Evolutionary conservation across 2,113 vertebrate species (phyloP).

Genomic region (Platichthys stellatus): DNA sequence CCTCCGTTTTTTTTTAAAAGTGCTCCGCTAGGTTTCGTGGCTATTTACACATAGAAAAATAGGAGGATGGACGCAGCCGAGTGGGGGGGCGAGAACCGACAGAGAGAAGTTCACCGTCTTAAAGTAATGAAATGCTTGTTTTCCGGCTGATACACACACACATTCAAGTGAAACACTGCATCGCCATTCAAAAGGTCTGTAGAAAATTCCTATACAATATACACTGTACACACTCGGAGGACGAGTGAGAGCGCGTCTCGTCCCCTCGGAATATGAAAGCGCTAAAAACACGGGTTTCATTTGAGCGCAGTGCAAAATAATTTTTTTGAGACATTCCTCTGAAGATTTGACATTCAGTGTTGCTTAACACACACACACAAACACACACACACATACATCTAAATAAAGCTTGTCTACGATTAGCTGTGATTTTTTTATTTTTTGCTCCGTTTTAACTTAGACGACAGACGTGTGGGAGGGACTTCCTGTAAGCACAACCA

Average conservation of each 20-base stretch:
- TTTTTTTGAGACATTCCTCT: constrained; percentile 76
- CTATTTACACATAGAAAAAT: constrained; percentile 79
- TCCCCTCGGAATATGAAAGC: constrained; percentile 48
- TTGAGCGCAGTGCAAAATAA: constrained; percentile 79
- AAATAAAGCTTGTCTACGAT: constrained; percentile 21
- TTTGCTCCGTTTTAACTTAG: constrained; percentile 7
- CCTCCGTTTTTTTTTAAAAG: constrained; percentile 61
- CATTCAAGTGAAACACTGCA: constrained; percentile 57
- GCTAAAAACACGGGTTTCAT: constrained; percentile 12
- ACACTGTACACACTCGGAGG: constrained; percentile 61
- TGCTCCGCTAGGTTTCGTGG: constrained; percentile 53
- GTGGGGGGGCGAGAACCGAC: constrained; percentile 29
- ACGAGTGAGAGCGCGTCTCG: constrained; percentile 1
- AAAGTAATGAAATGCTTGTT: constrained; percentile 68
- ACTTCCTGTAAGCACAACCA: constrained; percentile 49
- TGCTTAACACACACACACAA: constrained; percentile 24
- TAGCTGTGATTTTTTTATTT: constrained; percentile 6
- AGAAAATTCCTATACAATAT: constrained; percentile 73
- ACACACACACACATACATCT: not conserved
- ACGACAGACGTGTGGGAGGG: constrained; percentile 33
- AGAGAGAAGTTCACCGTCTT: constrained; percentile 18
- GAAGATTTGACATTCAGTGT: constrained; percentile 75
- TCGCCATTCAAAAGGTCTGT: constrained; percentile 39
- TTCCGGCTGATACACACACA: constrained; percentile 45
- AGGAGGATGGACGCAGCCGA: constrained; percentile 14